These are phyloP conservation scores for Ceratina calcarata DNA, from an alignment of 1,140 invertebrate species.

Conservation along the genomic window DNA sequence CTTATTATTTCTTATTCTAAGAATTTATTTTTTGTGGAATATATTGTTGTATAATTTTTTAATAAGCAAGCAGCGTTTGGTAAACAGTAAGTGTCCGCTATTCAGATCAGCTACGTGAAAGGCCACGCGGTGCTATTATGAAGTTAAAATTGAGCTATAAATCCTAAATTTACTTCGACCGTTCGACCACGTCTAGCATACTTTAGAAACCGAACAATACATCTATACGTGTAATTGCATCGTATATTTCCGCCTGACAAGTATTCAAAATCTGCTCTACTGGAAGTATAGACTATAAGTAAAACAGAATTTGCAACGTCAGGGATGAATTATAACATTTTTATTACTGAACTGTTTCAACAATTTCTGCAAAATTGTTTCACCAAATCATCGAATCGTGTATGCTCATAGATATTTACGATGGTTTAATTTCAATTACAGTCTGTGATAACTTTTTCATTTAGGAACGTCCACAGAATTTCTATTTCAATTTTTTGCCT, in stretches of 20 bases:
- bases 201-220: conserved; percentile 52
- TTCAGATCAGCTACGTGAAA: conserved; percentile 22
- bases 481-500: too few relatives aligned
- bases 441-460: neutral
- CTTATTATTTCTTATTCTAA: neutral
- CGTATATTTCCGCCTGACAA: conserved; percentile 50
- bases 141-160: conserved; percentile 71
- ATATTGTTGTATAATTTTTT: too few relatives aligned
- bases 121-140: conserved; percentile 57
- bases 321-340: too few relatives aligned
- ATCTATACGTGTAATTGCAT: conserved; percentile 50
- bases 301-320: too few relatives aligned
- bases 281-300: too few relatives aligned
- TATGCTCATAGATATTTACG: neutral
- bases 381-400: too few relatives aligned
- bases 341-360: too few relatives aligned
- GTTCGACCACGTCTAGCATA: conserved; percentile 34
- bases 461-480: too few relatives aligned
- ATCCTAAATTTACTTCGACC: conserved; percentile 69
- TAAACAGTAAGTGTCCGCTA: too few relatives aligned
- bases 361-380: neutral
- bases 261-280: too few relatives aligned
- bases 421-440: conserved; percentile 24
- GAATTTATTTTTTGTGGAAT: neutral
- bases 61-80: too few relatives aligned